Percentiles rank a stretch among this genome's conserved stretches.
Conservation (phyloP, 1,140 invertebrate genomes). For the Coelopa frigida region DNA sequence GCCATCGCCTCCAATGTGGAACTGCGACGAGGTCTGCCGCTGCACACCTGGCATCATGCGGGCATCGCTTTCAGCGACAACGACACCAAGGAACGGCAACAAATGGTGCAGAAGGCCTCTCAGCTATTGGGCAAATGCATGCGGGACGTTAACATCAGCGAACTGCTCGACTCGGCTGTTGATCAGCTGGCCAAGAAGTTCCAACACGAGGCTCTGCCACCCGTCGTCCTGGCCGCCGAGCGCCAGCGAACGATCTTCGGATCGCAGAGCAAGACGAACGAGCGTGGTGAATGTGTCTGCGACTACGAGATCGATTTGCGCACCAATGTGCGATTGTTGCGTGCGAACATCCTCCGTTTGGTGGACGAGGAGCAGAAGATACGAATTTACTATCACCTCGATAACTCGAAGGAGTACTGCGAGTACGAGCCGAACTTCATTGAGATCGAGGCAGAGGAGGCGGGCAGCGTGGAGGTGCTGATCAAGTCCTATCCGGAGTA, state of each 20-base stretch:
- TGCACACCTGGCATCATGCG: constrained; percentile 65
- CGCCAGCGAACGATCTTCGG: constrained; percentile 58
- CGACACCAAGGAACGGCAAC: constrained; percentile 45
- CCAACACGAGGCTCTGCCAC: constrained; percentile 83
- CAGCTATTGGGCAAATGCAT: constrained; percentile 35
- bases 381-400: constrained; percentile 69
- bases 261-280: constrained; percentile 60
- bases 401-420: constrained; percentile 79
- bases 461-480: constrained; percentile 62
- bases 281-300: constrained; percentile 55
- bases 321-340: constrained; percentile 62
- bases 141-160: constrained; percentile 35
- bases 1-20: constrained; percentile 64
- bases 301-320: constrained; percentile 58
- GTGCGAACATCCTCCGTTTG: constrained; percentile 64
- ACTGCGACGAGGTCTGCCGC: constrained; percentile 73
- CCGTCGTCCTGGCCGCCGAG: constrained; percentile 61
- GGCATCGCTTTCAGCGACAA: constrained; percentile 58
- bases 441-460: constrained; percentile 59
- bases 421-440: constrained; percentile 71
- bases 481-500: constrained; percentile 70
- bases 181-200: constrained; percentile 78
- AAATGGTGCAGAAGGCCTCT: constrained; percentile 53
- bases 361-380: constrained; percentile 56
- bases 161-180: constrained; percentile 66